Percentiles rank a stretch among this genome's conserved stretches.
Conservation (phyloP, 2,797 vertebrate genomes). For the Chaunax sp. region DNA sequence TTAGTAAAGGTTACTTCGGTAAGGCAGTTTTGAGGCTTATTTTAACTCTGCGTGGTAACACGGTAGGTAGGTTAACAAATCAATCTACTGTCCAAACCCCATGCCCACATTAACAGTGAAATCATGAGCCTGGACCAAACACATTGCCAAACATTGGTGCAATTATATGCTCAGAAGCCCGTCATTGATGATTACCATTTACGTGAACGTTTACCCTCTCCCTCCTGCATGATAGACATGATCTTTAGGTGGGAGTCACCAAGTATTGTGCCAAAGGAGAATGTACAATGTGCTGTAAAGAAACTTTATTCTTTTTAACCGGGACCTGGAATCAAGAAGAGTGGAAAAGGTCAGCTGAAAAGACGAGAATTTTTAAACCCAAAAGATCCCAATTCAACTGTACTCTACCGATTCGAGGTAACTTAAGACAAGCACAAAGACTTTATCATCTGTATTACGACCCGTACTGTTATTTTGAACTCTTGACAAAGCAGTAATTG, state of each 20-base stretch:
- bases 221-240: conserved; percentile 71
- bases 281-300: conserved; percentile 65
- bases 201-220: conserved; percentile 69
- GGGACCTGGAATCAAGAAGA: conserved; percentile 35
- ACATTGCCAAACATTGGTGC: conserved; percentile 23
- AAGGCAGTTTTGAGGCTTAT: conserved; percentile 15
- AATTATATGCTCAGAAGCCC: conserved; percentile 34
- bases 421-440: conserved; percentile 76
- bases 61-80: conserved; percentile 25
- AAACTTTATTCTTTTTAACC: conserved; percentile 26
- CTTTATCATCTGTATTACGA: conserved; percentile 39
- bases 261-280: conserved; percentile 85
- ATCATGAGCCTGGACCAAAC: conserved; percentile 54
- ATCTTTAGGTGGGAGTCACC: conserved; percentile 53
- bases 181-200: no score
- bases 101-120: conserved; percentile 11
- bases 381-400: conserved; percentile 14
- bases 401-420: conserved; percentile 45
- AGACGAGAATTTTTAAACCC: conserved; percentile 11
- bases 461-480: conserved; percentile 53
- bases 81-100: conserved; percentile 23
- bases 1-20: conserved; percentile 12
- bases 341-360: conserved; percentile 22
- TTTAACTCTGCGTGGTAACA: background rate
- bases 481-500: conserved; percentile 46